These are phyloP conservation scores for Carassius gibelio DNA, from an alignment of 2,113 vertebrate genomes.

Conservation along the genomic window DNA sequence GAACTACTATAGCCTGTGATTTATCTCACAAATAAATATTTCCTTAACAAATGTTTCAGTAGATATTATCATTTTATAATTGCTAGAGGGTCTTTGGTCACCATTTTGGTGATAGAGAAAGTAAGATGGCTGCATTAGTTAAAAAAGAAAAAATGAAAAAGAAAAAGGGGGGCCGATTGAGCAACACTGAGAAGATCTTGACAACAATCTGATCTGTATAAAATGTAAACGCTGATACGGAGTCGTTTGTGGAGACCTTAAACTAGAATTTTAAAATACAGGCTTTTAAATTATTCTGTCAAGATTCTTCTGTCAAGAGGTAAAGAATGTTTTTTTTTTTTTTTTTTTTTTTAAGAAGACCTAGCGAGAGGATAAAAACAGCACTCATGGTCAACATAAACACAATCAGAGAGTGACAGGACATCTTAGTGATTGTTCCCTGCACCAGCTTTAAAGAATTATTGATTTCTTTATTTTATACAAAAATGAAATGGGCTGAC, in stretches of 20 bases:
- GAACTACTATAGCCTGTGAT: not conserved
- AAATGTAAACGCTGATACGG: conserved; percentile 55
- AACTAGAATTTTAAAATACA: conserved; percentile 56
- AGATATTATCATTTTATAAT: not conserved
- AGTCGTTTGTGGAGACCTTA: conserved; percentile 52
- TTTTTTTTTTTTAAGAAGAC: conserved; percentile 54
- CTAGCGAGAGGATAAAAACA: conserved; percentile 51
- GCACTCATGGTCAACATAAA: conserved; percentile 57
- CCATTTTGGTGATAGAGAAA: not conserved
- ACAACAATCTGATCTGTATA: conserved; percentile 56
- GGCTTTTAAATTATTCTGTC: conserved; percentile 64
- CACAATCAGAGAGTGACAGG: conserved; percentile 59
- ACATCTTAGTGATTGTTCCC: conserved; percentile 53
- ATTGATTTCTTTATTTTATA: conserved; percentile 60
- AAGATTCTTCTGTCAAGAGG: conserved; percentile 38
- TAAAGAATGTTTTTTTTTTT: not conserved
- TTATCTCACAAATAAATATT: no score
- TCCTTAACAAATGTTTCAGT: not conserved
- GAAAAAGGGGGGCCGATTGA: not conserved
- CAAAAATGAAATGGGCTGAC: conserved; percentile 52
- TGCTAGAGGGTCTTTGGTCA: not conserved
- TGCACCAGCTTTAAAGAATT: conserved; percentile 41
- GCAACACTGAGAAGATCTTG: conserved; percentile 48
- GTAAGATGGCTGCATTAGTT: not conserved
- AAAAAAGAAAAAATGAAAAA: not conserved